These are phyloP conservation scores for Tachina lurida DNA, from an alignment of 2,888 invertebrate genomes.

Conservation along the genomic window DNA sequence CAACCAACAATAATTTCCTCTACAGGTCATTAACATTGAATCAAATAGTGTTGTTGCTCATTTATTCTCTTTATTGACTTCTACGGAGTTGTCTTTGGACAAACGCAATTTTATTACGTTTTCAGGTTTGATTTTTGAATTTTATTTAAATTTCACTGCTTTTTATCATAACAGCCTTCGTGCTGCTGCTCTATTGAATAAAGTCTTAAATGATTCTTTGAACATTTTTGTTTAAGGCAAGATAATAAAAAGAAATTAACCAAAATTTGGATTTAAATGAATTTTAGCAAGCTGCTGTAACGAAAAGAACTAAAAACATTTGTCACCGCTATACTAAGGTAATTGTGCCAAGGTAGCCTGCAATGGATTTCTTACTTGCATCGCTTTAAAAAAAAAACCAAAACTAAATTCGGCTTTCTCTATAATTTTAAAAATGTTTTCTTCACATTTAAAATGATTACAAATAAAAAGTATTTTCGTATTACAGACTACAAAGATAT, in stretches of 20 bases:
- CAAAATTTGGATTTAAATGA: neutral
- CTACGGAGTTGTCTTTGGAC: neutral
- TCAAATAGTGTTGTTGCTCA: neutral
- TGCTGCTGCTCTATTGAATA: neutral
- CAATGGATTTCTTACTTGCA: too few species aligned
- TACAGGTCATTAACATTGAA: conserved; percentile 46
- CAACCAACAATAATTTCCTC: neutral
- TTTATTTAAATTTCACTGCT: conserved; percentile 8
- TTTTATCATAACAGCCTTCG: conserved; percentile 4
- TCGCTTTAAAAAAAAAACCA: too few species aligned
- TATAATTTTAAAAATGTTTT: too few species aligned
- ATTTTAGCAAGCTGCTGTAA: neutral
- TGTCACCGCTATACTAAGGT: too few species aligned
- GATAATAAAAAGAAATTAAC: conserved; percentile 7
- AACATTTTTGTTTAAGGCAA: neutral
- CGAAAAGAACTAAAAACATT: too few species aligned
- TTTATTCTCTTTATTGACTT: conserved; percentile 17
- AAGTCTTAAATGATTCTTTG: conserved; percentile 40
- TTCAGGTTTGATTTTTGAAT: conserved; percentile 54
- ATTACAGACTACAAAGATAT: too few species aligned
- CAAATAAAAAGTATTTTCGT: too few species aligned
- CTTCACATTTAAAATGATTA: too few species aligned
- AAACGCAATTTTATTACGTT: conserved; percentile 49
- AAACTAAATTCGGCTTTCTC: too few species aligned
- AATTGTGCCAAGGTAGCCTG: too few species aligned